Evolutionary conservation across 1,140 invertebrate species (phyloP), one percentile per base, ranked within the genome.

Genomic region (Drosophila pachea): DNA sequence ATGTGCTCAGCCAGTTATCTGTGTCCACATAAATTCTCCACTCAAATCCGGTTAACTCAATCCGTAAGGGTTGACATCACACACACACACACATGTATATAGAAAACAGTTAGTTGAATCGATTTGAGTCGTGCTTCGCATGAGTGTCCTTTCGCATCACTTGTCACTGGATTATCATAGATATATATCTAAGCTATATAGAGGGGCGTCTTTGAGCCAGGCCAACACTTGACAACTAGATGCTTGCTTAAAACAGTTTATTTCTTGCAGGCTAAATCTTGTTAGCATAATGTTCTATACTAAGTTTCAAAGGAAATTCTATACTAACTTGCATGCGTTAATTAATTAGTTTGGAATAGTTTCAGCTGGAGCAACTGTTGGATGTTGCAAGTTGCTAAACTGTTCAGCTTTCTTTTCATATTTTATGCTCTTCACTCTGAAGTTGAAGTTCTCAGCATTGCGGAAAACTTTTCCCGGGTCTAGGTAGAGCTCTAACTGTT

Each of bases 1-100:
- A 45, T 47, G 55, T 47, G 55, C 42, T 29, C 31, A 32, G 12
- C 14, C 32, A 47, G 14, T 47, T 59, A 59, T 59, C 43, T 59
- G 22, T 16, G 9, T 9, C 14, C 43, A 47, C 40, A 59, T 59
- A 47, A 59, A 59, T 59, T 35, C 11, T 29, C 4, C 12, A 35
- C 32, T 47, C 31, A 47, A 47, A 59, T 47, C 31, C 42, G n/a
- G 12, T 36, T 16, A 3, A 11, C 9, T 33, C 5, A 11, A 47
- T 36, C 55, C 31, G 29, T 5, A 4, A 14, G 7, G 14, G 35
- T 52, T 36, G 49, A 52, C 40, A 43, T 11, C 14, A 14, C 12
- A n/a, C 38, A 12, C 38, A n/a, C 9, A 7, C 9, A 22, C 22
- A 22, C 22, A 22, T 40, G 33, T 7, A 12, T 14, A 2, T 29